Base-by-base conservation (phyloP, 2,113 vertebrate genomes). In the Zosterops borbonicus region DNA sequence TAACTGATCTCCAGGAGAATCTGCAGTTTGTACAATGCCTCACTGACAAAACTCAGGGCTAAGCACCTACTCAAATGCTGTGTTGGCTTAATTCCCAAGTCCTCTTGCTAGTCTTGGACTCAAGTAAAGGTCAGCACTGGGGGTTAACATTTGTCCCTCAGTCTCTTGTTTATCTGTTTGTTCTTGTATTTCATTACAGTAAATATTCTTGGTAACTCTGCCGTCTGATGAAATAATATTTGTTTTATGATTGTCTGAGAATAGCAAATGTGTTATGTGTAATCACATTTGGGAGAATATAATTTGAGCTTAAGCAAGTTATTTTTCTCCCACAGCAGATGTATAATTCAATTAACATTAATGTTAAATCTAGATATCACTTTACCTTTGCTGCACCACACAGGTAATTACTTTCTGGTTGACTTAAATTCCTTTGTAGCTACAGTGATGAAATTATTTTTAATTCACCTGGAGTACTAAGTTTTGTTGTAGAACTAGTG, bases 301-400 rank as follows among this genome's bases (percentile, higher is more conserved):
- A 68, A 90, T 73, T 60, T 74, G 69, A 87, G 79, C 83, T 94
- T 82, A 89, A 83, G 53, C 83, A 49, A 74, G 75, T 83, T 39
- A 37, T 64, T 74, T 92, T 89, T 94, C 71, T 83, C 63, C 94
- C 78, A 78, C 7, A 68, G 59, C 58, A 94, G 64, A 53, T 74
- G 39, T 84, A 76, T 96, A 96, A 97, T 95, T 96, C 79, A 94
- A 95, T 93, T 94, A 92, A 90, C 67, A 25, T 58, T 94, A 90
- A 83, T 94, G 65, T 92, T 96, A 90, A 79, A 80, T 88, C 44
- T 91, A 92, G 62, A 70, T 84, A 59, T 93, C 77, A 69, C 81
- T 92, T 88, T 56, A 91, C 91, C 56, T 95, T 65, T 83, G 95
- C 39, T 71, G 65, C 58, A 84, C 69, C 23, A 6, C 13, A 49